phyloP scores from a whole-genome alignment of 2,797 vertebrate genomes.

The Macroramphosus scolopax region DNA sequence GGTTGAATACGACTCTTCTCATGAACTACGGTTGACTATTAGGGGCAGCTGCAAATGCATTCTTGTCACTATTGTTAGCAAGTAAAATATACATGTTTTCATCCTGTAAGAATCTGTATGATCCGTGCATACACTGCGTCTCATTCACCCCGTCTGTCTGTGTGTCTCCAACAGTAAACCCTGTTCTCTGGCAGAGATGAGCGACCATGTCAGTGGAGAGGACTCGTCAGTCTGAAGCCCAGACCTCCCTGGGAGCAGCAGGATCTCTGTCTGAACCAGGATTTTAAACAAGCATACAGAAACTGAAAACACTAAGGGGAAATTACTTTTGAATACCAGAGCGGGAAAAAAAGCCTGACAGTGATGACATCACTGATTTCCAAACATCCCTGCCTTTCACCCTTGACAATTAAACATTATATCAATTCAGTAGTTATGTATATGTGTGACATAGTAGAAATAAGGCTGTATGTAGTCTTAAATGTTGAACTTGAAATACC shows the following conservation, averaged over 20 bases:
- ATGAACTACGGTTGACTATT: too few relatives aligned
- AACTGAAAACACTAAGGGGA: constrained; percentile 41
- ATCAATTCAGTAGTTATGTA: constrained; percentile 47
- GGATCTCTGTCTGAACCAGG: constrained; percentile 55
- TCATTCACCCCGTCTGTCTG: constrained; percentile 20
- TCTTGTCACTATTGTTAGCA: too few relatives aligned
- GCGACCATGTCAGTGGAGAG: constrained; percentile 45
- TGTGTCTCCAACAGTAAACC: constrained; percentile 68
- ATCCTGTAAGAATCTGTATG: too few relatives aligned
- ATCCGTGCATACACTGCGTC: too few relatives aligned
- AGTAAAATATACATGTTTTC: too few relatives aligned
- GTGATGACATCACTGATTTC: constrained; percentile 49
- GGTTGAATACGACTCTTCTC: too few relatives aligned
- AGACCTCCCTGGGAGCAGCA: constrained; percentile 53
- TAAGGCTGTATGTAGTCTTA: constrained; percentile 41
- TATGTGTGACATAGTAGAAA: constrained; percentile 52
- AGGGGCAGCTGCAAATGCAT: too few relatives aligned
- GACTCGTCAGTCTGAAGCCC: constrained; percentile 50
- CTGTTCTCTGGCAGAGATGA: constrained; percentile 45
- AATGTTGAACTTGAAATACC: constrained; percentile 36
- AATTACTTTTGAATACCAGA: constrained; percentile 35
- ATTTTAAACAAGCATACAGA: constrained; percentile 53
- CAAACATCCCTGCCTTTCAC: constrained; percentile 60
- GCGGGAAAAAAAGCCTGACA: constrained; percentile 22
- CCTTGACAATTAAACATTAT: constrained; percentile 45